Conservation (phyloP, 2,113 vertebrate genomes). For the Heliornis fulica region DNA sequence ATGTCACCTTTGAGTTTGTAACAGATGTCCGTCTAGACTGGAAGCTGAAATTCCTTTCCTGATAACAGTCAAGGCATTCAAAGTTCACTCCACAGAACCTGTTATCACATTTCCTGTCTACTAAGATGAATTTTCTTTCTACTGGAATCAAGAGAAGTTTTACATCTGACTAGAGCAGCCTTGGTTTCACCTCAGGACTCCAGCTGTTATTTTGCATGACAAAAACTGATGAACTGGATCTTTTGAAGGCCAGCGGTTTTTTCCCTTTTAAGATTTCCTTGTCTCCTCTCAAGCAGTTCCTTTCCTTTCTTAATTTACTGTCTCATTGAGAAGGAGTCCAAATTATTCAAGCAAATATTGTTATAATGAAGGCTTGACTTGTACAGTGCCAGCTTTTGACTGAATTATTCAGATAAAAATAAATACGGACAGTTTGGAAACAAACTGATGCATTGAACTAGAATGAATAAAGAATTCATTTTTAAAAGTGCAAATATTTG, state of each 20-base stretch:
- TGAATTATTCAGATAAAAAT: constrained; percentile 35
- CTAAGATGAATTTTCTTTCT: not conserved
- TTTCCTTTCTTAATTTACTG: not conserved
- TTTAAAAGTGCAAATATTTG: constrained; percentile 16
- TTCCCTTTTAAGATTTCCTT: not conserved
- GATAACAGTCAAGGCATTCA: not conserved
- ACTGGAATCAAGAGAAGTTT: not conserved
- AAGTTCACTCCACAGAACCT: not conserved
- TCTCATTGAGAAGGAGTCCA: not conserved
- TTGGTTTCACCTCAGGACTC: not conserved
- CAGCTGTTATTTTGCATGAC: not conserved
- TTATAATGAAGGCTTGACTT: constrained; percentile 7
- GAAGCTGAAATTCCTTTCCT: not conserved
- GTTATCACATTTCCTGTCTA: not conserved
- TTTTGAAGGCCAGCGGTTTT: not conserved
- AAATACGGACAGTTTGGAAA: not conserved
- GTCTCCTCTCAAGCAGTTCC: not conserved
- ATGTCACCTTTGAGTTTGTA: not conserved
- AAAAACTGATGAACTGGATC: not conserved
- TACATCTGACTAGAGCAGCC: not conserved
- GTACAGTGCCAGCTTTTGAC: not conserved
- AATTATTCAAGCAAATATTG: not conserved
- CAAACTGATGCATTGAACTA: not conserved
- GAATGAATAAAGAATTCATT: not conserved
- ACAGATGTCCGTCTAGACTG: not conserved